Evolutionary conservation across 2,888 invertebrate species (phyloP).

Genomic region (Noctua comes): DNA sequence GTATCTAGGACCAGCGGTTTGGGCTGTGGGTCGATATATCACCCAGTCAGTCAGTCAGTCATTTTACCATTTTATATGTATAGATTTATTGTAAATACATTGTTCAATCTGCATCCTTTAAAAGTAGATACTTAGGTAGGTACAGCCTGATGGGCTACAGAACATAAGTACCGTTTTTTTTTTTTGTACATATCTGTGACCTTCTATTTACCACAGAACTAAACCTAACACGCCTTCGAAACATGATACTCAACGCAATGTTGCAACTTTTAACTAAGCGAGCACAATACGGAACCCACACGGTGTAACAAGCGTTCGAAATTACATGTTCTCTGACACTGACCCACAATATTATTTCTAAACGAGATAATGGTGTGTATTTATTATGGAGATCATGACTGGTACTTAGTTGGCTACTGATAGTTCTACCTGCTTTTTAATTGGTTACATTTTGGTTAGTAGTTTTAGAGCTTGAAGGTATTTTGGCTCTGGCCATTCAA

Average conservation of each 20-base stretch:
- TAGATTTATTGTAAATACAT: no score
- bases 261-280: constrained; percentile 34
- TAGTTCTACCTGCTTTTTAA: background rate
- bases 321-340: constrained; percentile 40
- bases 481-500: background rate
- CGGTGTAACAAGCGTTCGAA: constrained; percentile 31
- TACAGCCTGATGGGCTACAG: background rate
- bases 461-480: background rate
- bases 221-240: constrained; percentile 14
- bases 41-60: no score
- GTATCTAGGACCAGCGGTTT: no score
- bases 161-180: background rate
- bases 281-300: constrained; percentile 50
- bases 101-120: no score
- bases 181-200: background rate
- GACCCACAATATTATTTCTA: constrained; percentile 49
- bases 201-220: constrained; percentile 9
- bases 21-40: no score
- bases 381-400: constrained; percentile 30
- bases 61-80: no score
- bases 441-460: background rate
- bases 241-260: constrained; percentile 20
- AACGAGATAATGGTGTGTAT: constrained; percentile 39
- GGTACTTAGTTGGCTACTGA: background rate
- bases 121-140: background rate